Base-by-base conservation (phyloP, 1,140 invertebrate genomes). In the Prorops nasuta region DNA sequence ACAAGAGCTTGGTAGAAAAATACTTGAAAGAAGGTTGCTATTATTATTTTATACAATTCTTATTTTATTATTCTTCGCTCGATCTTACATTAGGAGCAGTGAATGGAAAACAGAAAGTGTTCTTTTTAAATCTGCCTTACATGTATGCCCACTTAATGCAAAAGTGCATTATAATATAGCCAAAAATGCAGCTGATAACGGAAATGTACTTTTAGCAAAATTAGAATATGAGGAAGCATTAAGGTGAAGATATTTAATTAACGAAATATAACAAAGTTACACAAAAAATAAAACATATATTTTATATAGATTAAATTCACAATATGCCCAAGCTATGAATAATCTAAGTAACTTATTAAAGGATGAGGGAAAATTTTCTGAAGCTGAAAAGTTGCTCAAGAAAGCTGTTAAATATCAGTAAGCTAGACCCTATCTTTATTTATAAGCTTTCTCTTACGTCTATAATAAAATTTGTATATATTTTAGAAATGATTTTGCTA, bases 91-190 rank as follows among this genome's bases (percentile, higher is more conserved):
- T 53, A 82, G 93, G 60, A 90, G 88, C 54, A 64, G 73, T 2
- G 85, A 94, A 39, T 96, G 94, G 94, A 80, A 81, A 32, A 85
- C 76, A 46, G 94, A 94, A 76, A 82, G 83, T 50, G 63, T 70
- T 7, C 66, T 95, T 3, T 94, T 91, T 60, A 72, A 70, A 38
- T 89, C 86, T 34, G 92, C 85, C 0, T 56, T 90, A 8, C 58
- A 76, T 24, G 87, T 94, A 36, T 94, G 91, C 65, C 91, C 91
- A 3, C 70, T 86, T 6, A 97, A 97, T 81, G 94, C 94, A 14
- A 96, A 98, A 83, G 90, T 98, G 9, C 94, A 96, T 74, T 98
- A 98, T 68, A 98, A 98, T 74, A 86, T 98, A 46, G 96, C 86
- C 0, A 95, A 96, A 77, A 83, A 87, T 51, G 85, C 88, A 37